Evolutionary conservation across 2,888 invertebrate species (phyloP).

Genomic region (Cosmia pyralina): DNA sequence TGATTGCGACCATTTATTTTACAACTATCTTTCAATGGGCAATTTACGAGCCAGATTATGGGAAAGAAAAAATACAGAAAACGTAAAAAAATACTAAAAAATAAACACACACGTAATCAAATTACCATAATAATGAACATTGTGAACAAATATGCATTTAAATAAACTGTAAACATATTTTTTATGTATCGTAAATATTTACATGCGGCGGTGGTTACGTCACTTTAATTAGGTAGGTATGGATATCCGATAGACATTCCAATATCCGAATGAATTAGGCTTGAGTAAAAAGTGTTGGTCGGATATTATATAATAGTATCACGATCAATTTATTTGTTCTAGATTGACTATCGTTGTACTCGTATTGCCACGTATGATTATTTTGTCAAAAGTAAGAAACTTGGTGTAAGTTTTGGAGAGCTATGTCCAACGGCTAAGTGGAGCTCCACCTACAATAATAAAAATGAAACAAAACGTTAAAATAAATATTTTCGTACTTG

Average conservation of each 20-base stretch:
- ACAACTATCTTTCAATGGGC: constrained; percentile 64
- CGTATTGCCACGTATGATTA: not conserved
- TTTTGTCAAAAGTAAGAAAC: not conserved
- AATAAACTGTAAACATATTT: constrained; percentile 56
- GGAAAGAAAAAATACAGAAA: constrained; percentile 46
- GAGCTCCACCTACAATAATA: too few relatives aligned
- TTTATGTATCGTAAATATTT: constrained; percentile 54
- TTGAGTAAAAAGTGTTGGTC: constrained; percentile 49
- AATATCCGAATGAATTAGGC: constrained; percentile 47
- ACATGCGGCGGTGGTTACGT: constrained; percentile 34
- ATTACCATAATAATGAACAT: constrained; percentile 65
- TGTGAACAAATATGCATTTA: constrained; percentile 52
- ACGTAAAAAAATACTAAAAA: constrained; percentile 35
- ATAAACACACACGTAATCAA: constrained; percentile 60
- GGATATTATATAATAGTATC: constrained; percentile 42
- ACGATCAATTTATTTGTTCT: constrained; percentile 27
- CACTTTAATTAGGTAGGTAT: constrained; percentile 47
- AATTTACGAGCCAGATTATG: constrained; percentile 63
- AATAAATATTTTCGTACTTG: too few relatives aligned
- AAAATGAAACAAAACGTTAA: too few relatives aligned
- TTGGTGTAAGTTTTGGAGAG: not conserved
- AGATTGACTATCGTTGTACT: constrained; percentile 4
- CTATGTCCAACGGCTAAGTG: not conserved
- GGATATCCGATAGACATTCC: constrained; percentile 44
- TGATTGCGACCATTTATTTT: constrained; percentile 63